A percentile compares a stretch with the other conserved stretches of the same genome.
Conservation (phyloP, 1,140 invertebrate genomes). For the Diabrotica undecimpunctata region DNA sequence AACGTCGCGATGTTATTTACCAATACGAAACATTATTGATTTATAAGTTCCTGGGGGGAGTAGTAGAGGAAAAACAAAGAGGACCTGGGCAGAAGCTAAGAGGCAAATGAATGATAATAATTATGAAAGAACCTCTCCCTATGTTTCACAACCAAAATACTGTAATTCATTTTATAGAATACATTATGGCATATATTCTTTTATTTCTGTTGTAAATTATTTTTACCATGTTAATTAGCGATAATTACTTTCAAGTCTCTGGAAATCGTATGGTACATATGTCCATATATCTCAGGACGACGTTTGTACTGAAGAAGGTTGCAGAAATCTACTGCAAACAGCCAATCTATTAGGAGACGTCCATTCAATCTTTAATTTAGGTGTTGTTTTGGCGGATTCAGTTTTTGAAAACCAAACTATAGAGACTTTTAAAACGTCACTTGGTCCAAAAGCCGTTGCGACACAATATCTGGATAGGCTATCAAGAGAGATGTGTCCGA, state of each 20-base stretch:
- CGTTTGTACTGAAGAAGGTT: slow-evolving; percentile 59
- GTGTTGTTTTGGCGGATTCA: slow-evolving; percentile 63
- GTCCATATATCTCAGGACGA: slow-evolving; percentile 63
- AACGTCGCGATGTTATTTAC: no score
- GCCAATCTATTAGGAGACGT: slow-evolving; percentile 61
- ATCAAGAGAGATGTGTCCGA: slow-evolving; percentile 56
- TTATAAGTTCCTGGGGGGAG: no score
- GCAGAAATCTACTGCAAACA: slow-evolving; percentile 58
- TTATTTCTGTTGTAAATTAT: no score
- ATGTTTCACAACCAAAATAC: no score
- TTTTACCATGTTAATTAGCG: no score
- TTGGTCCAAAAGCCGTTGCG: slow-evolving; percentile 58
- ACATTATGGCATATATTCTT: no score
- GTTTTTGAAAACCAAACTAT: slow-evolving; percentile 61
- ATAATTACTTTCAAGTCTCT: slow-evolving; percentile 34
- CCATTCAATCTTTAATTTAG: slow-evolving; percentile 80
- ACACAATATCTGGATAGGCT: slow-evolving; percentile 59
- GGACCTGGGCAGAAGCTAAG: no score
- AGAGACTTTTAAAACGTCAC: slow-evolving; percentile 55
- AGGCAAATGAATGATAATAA: no score
- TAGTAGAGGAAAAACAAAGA: no score
- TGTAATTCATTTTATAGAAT: no score
- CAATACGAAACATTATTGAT: no score
- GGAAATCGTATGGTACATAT: slow-evolving; percentile 60
- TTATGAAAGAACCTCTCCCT: no score